Percentiles rank a stretch among this genome's conserved stretches.
phyloP scores from a whole-genome alignment of 2,888 invertebrate genomes.

The Acronicta aceris region DNA sequence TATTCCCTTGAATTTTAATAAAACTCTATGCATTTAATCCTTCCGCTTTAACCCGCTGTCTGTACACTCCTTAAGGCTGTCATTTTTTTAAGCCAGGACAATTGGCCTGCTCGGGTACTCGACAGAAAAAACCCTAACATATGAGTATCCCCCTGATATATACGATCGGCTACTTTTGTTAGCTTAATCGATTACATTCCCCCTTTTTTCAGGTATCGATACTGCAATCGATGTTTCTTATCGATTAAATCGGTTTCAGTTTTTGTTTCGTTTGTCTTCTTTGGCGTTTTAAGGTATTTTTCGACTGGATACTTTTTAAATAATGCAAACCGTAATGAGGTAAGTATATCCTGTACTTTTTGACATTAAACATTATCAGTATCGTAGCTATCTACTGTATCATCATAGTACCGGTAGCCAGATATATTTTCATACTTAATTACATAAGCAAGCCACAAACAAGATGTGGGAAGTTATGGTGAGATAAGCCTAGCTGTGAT shows the following conservation, averaged over 20 bases:
- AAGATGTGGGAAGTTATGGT: no score
- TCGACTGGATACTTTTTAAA: not conserved
- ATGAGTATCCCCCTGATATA: constrained; percentile 71
- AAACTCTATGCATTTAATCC: not conserved
- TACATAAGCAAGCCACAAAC: no score
- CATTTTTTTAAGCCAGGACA: constrained; percentile 70
- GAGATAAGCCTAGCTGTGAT: no score
- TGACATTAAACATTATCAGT: no score
- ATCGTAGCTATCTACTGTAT: no score
- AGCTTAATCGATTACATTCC: constrained; percentile 58
- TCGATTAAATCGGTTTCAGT: constrained; percentile 40
- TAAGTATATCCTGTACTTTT: not conserved
- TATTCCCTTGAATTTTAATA: no score
- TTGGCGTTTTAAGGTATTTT: constrained; percentile 10
- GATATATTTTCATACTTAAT: no score
- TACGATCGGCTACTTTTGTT: constrained; percentile 67
- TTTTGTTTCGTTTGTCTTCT: constrained; percentile 28
- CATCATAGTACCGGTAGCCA: no score
- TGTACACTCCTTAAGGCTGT: constrained; percentile 72
- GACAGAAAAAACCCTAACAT: constrained; percentile 71
- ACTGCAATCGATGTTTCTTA: constrained; percentile 53
- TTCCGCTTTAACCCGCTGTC: constrained; percentile 41
- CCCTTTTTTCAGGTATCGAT: constrained; percentile 53
- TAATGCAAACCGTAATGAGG: no score
- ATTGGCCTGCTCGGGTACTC: constrained; percentile 65